These are phyloP conservation scores for Pluvianellus socialis DNA, from an alignment of 2,113 vertebrate genomes.

Conservation along the genomic window DNA sequence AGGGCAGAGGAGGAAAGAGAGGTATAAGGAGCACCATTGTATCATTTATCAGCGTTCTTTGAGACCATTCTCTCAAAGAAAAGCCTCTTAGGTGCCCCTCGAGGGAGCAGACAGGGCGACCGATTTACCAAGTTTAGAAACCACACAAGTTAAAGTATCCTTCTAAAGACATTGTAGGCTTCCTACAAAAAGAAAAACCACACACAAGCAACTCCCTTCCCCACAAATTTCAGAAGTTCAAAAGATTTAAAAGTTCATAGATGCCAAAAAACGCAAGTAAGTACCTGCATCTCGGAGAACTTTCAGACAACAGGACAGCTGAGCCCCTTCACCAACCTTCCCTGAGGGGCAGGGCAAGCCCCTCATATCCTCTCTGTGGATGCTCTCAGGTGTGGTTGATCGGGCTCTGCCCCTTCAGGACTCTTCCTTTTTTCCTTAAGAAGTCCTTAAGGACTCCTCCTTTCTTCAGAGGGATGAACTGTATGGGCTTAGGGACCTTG, in stretches of 20 bases:
- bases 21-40: not conserved
- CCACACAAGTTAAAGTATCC: not conserved
- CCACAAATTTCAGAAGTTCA: not conserved
- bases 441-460: not conserved
- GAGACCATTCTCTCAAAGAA: not conserved
- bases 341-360: rapidly evolving
- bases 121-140: not conserved
- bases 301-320: not conserved
- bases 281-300: not conserved
- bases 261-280: not conserved
- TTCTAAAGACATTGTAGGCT: not conserved
- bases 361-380: not conserved
- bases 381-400: not conserved
- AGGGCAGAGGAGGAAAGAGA: not conserved
- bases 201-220: rapidly evolving
- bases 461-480: not conserved
- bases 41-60: rapidly evolving
- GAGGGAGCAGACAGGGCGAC: not conserved
- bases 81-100: not conserved
- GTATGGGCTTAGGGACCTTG: not conserved
- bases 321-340: not conserved
- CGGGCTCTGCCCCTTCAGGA: not conserved
- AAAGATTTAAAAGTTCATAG: not conserved
- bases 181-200: not conserved
- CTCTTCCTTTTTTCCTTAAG: not conserved